A percentile compares a stretch with the other conserved stretches of the same genome.
Conservation (phyloP, 2,797 vertebrate species). For the Arctocebus calabarensis region DNA sequence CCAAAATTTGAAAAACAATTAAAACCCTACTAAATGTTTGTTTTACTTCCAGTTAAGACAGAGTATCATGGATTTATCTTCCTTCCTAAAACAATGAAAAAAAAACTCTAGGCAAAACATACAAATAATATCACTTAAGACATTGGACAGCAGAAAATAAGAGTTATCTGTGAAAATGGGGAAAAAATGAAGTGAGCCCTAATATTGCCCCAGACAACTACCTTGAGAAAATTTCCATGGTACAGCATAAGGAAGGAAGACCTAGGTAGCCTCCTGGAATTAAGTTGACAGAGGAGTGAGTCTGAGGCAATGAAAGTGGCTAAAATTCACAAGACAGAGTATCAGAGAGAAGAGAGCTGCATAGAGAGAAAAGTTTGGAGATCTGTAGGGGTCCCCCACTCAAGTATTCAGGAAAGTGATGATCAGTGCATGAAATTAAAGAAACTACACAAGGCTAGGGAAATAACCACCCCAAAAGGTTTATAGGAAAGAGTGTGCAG, state of each 20-base stretch:
- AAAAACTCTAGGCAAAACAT: neutral
- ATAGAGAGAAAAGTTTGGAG: neutral
- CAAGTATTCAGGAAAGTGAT: neutral
- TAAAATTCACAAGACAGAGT: neutral
- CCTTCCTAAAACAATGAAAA: neutral
- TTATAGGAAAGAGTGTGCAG: neutral
- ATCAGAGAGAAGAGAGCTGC: neutral
- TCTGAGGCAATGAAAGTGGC: neutral
- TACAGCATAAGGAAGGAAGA: neutral
- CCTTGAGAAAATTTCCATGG: neutral
- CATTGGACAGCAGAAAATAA: neutral
- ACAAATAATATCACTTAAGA: neutral
- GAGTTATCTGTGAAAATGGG: neutral
- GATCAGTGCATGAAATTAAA: neutral
- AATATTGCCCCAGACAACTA: neutral
- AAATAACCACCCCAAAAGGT: neutral
- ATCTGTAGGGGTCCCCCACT: neutral
- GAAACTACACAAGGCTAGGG: neutral
- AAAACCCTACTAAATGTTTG: neutral
- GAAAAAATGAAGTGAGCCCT: neutral
- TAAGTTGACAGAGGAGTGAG: neutral
- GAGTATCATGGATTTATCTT: neutral
- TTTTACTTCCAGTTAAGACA: neutral
- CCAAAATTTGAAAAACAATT: neutral
- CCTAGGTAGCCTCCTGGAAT: neutral